Evolutionary conservation across 2,888 invertebrate genomes (phyloP), one percentile per base, ranked within the genome.

Genomic region (Ochropleura plecta): DNA sequence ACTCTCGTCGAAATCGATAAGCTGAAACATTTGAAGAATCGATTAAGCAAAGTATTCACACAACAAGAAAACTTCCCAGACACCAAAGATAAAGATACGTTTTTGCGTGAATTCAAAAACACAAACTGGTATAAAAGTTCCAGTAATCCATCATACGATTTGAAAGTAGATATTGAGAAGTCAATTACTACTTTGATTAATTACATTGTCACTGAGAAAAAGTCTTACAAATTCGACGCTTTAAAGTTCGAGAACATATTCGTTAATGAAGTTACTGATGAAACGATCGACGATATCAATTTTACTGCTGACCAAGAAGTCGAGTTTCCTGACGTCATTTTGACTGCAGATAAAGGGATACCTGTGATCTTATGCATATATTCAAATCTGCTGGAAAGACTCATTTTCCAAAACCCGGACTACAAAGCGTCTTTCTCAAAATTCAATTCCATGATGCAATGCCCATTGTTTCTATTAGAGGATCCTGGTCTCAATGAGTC

Each of bases 291-390:
- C 30, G 84, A 91, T 70, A 82, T 90, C 0, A 74, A 90, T 75
- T 91, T 92, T 53, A 49, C 84, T 65, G 30, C 83, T 9, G 91
- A 90, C 66, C 88, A 91, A 86, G 90, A 91, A 85, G 91, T 92
- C n/a, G 83, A 83, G 49, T 92, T 92, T 55, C 92, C 92, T 64
- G 92, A 92, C 70, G 85, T 92, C 5, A 92, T 92, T 79, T 65
- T 91, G 40, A 87, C 87, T 12, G 89, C 91, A 60, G 90, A 92
- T 0, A 92, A 88, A 85, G 92, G 91, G 77, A 86, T 92, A 4
- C 92, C 92, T 68, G 92, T 92, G 51, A 73, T 92, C 66, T 70
- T 92, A 57, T 66, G 90, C 60, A 88, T 88, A 5, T 73, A 89
- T 68, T 82, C 88, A 0, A 89, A 88, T 85, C 72, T 92, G 73